Conservation (phyloP, 1,140 invertebrate species). For the Papilio glaucus region DNA sequence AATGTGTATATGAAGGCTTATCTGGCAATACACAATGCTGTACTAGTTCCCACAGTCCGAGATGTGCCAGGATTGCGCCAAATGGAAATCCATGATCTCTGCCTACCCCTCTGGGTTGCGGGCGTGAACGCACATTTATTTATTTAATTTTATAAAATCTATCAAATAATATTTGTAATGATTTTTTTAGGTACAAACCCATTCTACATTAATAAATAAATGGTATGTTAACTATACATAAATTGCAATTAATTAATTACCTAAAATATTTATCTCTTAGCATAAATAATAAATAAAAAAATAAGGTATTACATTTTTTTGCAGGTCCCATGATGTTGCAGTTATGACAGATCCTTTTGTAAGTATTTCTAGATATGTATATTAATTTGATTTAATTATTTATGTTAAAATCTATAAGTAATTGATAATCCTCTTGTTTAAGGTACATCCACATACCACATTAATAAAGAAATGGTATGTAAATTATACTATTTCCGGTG, state of each 20-base stretch:
- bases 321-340: slow-evolving; percentile 54
- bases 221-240: slow-evolving; percentile 1
- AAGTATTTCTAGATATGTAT: slow-evolving; percentile 48
- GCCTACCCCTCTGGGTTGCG: too few relatives aligned
- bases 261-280: too few relatives aligned
- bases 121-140: too few relatives aligned
- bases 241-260: background rate
- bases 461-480: slow-evolving; percentile 69
- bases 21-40: too few relatives aligned
- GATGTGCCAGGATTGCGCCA: too few relatives aligned
- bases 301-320: slow-evolving; percentile 36
- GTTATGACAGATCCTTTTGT: slow-evolving; percentile 78
- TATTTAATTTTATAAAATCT: background rate
- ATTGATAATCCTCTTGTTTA: slow-evolving; percentile 42
- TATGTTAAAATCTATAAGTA: background rate
- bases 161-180: background rate
- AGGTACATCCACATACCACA: slow-evolving; percentile 59
- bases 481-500: slow-evolving; percentile 12
- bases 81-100: too few relatives aligned
- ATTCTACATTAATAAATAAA: background rate
- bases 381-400: background rate
- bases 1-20: too few relatives aligned
- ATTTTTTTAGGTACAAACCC: background rate
- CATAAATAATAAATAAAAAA: too few relatives aligned
- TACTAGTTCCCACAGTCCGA: too few relatives aligned